These are phyloP conservation scores for Xyrichtys novacula DNA, from an alignment of 2,797 vertebrate species.

Conservation along the genomic window DNA sequence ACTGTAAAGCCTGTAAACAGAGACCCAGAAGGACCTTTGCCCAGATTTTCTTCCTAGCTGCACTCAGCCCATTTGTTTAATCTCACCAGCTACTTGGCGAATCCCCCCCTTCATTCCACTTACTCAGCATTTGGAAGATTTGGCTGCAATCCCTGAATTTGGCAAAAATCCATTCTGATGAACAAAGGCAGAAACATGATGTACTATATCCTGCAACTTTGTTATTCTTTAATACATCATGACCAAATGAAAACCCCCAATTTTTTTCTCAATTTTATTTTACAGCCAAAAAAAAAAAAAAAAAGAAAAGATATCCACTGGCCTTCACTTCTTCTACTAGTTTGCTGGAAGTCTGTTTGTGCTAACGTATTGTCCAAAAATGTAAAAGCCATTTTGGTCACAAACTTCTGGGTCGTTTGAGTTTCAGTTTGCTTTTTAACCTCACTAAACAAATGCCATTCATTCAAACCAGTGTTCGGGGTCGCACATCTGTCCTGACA, in stretches of 20 bases:
- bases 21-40: slow-evolving; percentile 50
- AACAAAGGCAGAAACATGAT: slow-evolving; percentile 32
- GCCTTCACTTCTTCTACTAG: neutral
- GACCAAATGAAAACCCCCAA: too few relatives aligned
- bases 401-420: neutral
- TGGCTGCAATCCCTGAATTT: slow-evolving; percentile 53
- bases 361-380: neutral
- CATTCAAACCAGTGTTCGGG: neutral
- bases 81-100: slow-evolving; percentile 64
- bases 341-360: neutral
- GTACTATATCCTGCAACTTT: neutral
- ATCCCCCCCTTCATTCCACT: slow-evolving; percentile 55
- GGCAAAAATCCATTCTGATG: slow-evolving; percentile 18
- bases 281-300: too few relatives aligned
- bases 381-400: neutral
- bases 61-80: slow-evolving; percentile 56
- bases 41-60: slow-evolving; percentile 44
- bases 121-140: slow-evolving; percentile 58
- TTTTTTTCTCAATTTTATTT: too few relatives aligned
- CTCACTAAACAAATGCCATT: slow-evolving; percentile 18
- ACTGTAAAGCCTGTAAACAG: slow-evolving; percentile 34
- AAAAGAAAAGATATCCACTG: neutral
- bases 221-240: too few relatives aligned
- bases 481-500: slow-evolving; percentile 56
- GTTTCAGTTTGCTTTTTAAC: slow-evolving; percentile 25